Base-by-base conservation (phyloP, 1,140 invertebrate genomes). In the Zaprionus camerounensis region DNA sequence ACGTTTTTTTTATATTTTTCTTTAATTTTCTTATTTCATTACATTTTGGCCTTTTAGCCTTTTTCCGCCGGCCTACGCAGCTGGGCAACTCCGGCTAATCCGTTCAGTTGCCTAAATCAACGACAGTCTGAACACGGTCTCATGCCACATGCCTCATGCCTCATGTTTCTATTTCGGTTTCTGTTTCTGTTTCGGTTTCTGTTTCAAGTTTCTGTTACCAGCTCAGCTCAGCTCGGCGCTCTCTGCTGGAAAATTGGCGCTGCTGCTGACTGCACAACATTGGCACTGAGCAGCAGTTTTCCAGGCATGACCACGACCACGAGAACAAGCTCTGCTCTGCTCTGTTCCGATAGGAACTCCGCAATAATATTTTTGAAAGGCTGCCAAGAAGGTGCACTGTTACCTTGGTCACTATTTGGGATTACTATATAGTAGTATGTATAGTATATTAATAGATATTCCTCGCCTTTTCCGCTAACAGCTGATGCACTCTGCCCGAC, bases 151-250 rank as follows among this genome's bases (percentile, higher is more conserved):
- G 31, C 31, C 9, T 11, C 28, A 31, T 31, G 28, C 9, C 28
- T 69, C 51, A 74, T 62, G 57, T 69, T 74, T 74, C 71, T 66
- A 28, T 66, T 66, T 36, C 49, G 26, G 26, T 51, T 64, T 65
- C 44, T 53, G 67, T 17, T 34, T 62, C 68, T 57, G 64, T 49
- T 64, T 57, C 61, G 13, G 53, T 59, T 66, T 68, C 63, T 51
- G 71, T 67, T 66, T 73, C 71, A 38, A 68, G 73, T 64, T 76
- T 70, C 72, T 38, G 59, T 64, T 75, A 67, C 59, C 64, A 61
- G 41, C 58, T 55, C 41, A 46, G 61, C n/a, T 44, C 62, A 34
- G 26, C 49, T 24, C 46, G 11, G 46, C 44, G 53, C 72, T 71
- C 73, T 76, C 73, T 59, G 34, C 36, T 76, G 68, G 73, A 71